Base-by-base conservation (phyloP, 2,113 vertebrate genomes). In the Microcebus murinus region DNA sequence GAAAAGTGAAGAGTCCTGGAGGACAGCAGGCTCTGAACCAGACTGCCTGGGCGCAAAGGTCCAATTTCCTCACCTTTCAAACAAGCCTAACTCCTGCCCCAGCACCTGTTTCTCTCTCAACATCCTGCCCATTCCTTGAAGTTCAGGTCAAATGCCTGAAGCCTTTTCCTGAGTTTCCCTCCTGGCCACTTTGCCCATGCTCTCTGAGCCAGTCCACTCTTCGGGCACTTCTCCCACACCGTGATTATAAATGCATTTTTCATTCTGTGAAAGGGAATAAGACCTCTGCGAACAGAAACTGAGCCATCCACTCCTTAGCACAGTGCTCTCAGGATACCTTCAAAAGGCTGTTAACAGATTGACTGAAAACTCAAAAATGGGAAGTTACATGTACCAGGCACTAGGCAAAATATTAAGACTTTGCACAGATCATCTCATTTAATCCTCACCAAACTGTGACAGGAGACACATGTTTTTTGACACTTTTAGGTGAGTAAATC, bases 51-150 rank as follows among this genome's bases (percentile, higher is more conserved):
- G 4, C 65, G 80, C 34, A 25, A 3, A 10, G 70, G 70, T 7
- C 20, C 42, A 3, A 0, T 90, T 86, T 59, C 39, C 42, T 92
- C 42, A 42, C 6, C 25, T 48, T 5, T 36, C 25, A 76, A 61
- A 36, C 42, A 29, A 42, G 27, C 57, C 17, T 55, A 0, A 45
- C 76, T 55, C 18, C 76, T 42, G 4, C 2, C 34, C 39, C 1
- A 9, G 0, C 1, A 8, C 4, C 10, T 21, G 4, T 57, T 34
- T 34, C 1, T 52, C 21, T 42, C 31, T 76, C 29, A 34, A 25
- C n/a, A 31, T 68, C 57, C 7, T 65, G 15, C 17, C 48, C 10
- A 4, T 42, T 81, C 34, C n/a, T 90, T 11, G 39, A 65, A 20
- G 31, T 76, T 57, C 6, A 21, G 23, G 21, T 70, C n/a, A 23